Conservation (phyloP, 1,140 invertebrate species). For the Drosophila insularis region DNA sequence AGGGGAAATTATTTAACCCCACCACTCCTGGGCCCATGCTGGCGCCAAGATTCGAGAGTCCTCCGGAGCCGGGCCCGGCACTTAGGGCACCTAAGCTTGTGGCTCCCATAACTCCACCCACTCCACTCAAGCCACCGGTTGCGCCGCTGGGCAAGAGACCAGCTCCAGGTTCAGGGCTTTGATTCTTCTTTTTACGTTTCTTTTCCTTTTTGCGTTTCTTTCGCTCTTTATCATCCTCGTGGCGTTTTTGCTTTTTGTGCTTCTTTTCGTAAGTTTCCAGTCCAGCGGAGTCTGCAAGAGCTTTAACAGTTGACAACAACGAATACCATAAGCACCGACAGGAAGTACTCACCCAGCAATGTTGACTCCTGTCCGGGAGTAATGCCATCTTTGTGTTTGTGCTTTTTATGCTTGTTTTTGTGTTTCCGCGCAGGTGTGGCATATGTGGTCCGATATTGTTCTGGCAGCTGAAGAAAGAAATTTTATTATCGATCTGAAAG, state of each 20-base stretch:
- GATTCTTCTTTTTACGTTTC: constrained; percentile 96
- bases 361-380: constrained; percentile 86
- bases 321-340: not conserved
- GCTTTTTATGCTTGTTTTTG: constrained; percentile 97
- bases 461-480: constrained; percentile 88
- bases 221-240: constrained; percentile 96
- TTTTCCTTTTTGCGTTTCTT: constrained; percentile 98
- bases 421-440: constrained; percentile 95
- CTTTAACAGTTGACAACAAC: not conserved
- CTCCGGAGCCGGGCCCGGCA: constrained; percentile 38
- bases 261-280: constrained; percentile 96
- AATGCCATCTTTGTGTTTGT: constrained; percentile 94
- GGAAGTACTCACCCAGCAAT: constrained; percentile 82
- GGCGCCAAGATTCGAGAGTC: constrained; percentile 49
- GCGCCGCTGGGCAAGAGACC: constrained; percentile 50
- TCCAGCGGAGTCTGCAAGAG: constrained; percentile 84
- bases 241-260: constrained; percentile 96
- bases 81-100: constrained; percentile 49
- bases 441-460: constrained; percentile 97
- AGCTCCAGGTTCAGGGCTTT: constrained; percentile 92
- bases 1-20: constrained; percentile 61
- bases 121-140: constrained; percentile 27
- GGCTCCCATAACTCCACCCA: constrained; percentile 58
- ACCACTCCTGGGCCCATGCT: constrained; percentile 41
- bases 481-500: not conserved